A percentile compares a stretch with the other conserved stretches of the same genome.
Conservation (phyloP, 2,113 vertebrate genomes). For the Montifringilla adamsi region DNA sequence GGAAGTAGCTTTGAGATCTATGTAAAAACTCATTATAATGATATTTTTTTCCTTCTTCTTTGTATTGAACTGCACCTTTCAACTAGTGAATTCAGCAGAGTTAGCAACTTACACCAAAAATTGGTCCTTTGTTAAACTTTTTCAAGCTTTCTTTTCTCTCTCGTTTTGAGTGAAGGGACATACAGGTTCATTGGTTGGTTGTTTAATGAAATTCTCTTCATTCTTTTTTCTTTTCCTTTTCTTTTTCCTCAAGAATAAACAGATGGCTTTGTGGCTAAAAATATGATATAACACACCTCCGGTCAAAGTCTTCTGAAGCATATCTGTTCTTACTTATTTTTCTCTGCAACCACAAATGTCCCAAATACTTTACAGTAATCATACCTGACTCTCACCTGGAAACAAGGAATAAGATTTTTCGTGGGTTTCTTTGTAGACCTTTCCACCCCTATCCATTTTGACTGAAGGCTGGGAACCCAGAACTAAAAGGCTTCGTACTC, state of each 20-base stretch:
- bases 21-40: background rate
- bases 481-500: background rate
- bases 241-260: background rate
- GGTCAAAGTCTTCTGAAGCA: background rate
- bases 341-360: background rate
- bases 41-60: background rate
- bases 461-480: background rate
- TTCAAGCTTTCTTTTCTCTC: background rate
- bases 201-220: background rate
- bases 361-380: background rate
- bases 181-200: background rate
- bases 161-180: background rate
- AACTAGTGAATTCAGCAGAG: background rate
- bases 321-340: background rate
- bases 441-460: background rate
- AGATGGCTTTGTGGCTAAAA: background rate
- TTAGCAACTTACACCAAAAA: background rate
- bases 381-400: background rate
- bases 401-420: background rate
- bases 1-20: background rate
- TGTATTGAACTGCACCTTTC: background rate
- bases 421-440: background rate
- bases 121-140: background rate
- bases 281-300: background rate
- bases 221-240: background rate